Conservation (phyloP, 2,797 vertebrate genomes). For the Gallirallus australis region DNA sequence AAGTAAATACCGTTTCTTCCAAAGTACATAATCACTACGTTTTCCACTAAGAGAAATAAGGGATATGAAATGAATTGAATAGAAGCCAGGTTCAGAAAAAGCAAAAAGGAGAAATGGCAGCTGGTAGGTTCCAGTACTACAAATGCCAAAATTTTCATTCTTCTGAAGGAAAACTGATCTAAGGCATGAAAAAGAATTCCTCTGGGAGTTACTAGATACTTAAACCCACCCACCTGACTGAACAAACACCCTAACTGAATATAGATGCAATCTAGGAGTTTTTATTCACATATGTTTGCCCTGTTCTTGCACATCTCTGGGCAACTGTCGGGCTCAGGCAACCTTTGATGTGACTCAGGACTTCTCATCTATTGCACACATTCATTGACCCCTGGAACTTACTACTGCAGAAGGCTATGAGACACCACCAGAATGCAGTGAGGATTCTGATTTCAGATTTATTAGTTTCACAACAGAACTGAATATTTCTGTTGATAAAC, state of each 20-base stretch:
- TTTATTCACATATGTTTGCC: background rate
- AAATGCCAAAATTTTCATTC: background rate
- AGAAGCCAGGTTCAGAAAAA: background rate
- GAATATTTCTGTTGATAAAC: background rate
- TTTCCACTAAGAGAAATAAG: background rate
- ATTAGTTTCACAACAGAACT: background rate
- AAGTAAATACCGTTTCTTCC: background rate
- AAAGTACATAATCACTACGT: background rate
- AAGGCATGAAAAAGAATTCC: background rate
- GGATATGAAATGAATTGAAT: background rate
- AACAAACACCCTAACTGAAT: background rate
- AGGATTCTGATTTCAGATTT: background rate
- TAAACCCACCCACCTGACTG: background rate
- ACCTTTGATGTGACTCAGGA: background rate
- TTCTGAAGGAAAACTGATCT: background rate
- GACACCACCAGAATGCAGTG: background rate
- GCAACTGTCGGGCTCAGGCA: background rate
- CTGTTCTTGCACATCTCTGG: background rate
- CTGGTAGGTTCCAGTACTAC: background rate
- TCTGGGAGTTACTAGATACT: background rate
- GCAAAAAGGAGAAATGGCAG: background rate
- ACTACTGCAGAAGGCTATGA: accelerated
- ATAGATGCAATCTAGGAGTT: background rate
- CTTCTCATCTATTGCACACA: background rate
- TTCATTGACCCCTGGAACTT: background rate